phyloP scores from a whole-genome alignment of 2,797 vertebrate genomes.

The Sebastes matsubarae region DNA sequence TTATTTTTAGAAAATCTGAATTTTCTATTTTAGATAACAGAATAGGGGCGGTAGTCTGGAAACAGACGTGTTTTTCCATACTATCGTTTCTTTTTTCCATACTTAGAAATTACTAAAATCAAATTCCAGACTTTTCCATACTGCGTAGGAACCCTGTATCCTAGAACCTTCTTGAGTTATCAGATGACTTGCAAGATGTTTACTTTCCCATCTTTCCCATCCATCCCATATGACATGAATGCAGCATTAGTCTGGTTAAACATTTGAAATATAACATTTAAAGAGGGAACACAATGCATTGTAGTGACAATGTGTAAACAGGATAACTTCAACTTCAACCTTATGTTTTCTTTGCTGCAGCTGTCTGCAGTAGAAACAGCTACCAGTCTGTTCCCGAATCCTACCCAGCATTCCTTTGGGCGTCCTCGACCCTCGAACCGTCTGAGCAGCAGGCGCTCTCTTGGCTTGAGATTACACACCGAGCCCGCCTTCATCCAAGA shows the following conservation, averaged over 20 bases:
- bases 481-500: conserved; percentile 21
- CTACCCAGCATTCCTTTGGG: conserved; percentile 23
- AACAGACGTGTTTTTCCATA: no score
- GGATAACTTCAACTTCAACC: not conserved
- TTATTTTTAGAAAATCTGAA: no score
- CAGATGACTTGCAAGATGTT: no score
- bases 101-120: no score
- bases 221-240: not conserved
- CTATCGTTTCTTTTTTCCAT: no score
- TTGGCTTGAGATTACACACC: not conserved
- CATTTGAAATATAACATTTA: not conserved
- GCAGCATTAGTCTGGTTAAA: not conserved
- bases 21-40: no score
- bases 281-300: not conserved
- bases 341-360: conserved; percentile 17
- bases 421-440: not conserved
- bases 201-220: no score
- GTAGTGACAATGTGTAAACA: not conserved
- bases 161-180: no score
- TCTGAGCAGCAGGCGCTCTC: conserved; percentile 32
- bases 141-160: no score
- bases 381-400: not conserved
- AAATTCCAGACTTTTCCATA: no score
- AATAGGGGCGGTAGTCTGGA: no score
- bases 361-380: not conserved